Percentiles rank a stretch among this genome's conserved stretches.
phyloP scores from a whole-genome alignment of 1,140 invertebrate species.

The Anadara kagoshimensis region DNA sequence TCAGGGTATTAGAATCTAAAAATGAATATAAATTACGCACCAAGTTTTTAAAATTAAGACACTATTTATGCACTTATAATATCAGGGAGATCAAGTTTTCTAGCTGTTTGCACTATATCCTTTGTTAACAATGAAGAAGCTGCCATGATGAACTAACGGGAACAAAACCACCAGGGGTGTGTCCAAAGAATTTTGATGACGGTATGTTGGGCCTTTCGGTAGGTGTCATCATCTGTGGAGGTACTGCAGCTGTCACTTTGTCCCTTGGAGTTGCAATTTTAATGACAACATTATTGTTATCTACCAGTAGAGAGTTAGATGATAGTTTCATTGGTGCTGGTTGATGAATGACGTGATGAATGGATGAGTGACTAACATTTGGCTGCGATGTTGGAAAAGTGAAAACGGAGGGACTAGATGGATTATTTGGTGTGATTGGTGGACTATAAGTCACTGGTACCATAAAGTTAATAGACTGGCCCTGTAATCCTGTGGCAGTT shows the following conservation, averaged over 20 bases:
- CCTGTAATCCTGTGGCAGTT: constrained; percentile 40
- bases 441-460: constrained; percentile 58
- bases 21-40: too few species aligned
- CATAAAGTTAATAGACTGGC: constrained; percentile 48
- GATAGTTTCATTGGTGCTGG: constrained; percentile 5
- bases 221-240: constrained; percentile 33
- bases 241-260: background rate
- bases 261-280: background rate
- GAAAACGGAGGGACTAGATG: constrained; percentile 45
- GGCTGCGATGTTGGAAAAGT: constrained; percentile 24
- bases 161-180: constrained; percentile 39
- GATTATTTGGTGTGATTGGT: constrained; percentile 40
- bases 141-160: constrained; percentile 17
- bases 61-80: constrained; percentile 6
- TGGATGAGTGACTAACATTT: constrained; percentile 7
- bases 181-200: constrained; percentile 34
- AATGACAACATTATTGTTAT: background rate
- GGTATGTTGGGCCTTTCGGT: constrained; percentile 24
- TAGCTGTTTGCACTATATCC: constrained; percentile 19
- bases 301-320: background rate
- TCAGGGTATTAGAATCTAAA: too few species aligned
- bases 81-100: constrained; percentile 41
- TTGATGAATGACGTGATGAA: background rate
- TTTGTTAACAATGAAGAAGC: constrained; percentile 11
- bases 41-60: too few species aligned